Percentiles rank a stretch among this genome's conserved stretches.
These are phyloP conservation scores for Dromococcyx pavoninus DNA, from an alignment of 2,797 vertebrate genomes.

Conservation along the genomic window DNA sequence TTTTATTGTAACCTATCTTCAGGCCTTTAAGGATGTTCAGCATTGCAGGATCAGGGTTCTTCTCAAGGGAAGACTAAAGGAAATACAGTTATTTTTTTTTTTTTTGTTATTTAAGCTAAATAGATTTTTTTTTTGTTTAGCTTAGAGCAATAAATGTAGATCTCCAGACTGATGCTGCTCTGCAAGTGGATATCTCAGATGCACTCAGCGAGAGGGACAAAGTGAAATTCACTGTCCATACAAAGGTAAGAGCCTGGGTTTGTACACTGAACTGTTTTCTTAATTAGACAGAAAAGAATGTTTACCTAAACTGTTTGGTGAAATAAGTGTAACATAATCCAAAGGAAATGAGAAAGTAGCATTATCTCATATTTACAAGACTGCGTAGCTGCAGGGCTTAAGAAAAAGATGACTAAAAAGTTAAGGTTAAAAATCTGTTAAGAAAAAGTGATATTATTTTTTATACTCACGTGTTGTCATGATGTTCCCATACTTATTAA, in stretches of 20 bases:
- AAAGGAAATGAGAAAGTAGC: neutral
- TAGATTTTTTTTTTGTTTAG: conserved; percentile 75
- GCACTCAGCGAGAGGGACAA: conserved; percentile 97
- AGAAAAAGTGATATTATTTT: neutral
- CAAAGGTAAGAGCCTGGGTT: conserved; percentile 85
- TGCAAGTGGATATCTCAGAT: conserved; percentile 98
- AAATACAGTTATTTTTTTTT: neutral
- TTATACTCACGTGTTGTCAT: neutral
- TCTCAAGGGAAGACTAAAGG: neutral
- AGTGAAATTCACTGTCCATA: conserved; percentile 99
- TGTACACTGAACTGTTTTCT: neutral
- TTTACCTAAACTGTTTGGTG: neutral
- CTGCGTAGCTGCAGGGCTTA: neutral
- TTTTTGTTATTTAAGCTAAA: neutral
- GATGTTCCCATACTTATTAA: neutral
- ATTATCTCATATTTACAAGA: neutral
- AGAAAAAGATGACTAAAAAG: neutral
- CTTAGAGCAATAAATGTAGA: conserved; percentile 95
- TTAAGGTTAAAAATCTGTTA: neutral
- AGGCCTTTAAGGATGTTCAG: neutral
- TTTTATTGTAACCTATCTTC: neutral
- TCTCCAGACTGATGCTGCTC: conserved; percentile 93
- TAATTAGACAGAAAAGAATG: neutral
- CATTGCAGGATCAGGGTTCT: neutral
- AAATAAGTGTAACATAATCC: neutral